Evolutionary conservation across 2,888 invertebrate genomes (phyloP), one percentile per base, ranked within the genome.

Genomic region (Itoplectis maculator): DNA sequence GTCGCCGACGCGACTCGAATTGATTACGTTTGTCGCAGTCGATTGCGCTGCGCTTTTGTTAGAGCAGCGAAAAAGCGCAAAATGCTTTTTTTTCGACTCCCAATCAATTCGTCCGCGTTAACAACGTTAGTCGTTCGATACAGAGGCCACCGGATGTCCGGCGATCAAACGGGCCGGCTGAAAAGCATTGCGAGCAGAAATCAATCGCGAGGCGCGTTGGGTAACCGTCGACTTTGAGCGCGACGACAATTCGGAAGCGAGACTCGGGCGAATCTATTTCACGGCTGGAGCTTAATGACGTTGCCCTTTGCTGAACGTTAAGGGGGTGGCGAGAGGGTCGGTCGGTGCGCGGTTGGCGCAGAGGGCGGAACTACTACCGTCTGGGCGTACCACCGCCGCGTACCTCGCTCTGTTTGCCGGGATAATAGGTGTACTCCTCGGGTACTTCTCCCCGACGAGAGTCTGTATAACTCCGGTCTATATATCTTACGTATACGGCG

Each of bases 341-440:
- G 18, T n/a, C n/a, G n/a, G n/a, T n/a, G 3, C n/a, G 40, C 51
- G 13, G 51, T 35, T 59, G 35, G 13, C 56, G 56, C 35, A 59
- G 13, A 35, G 5, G 8, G 56, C 15, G 56, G 7, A 59, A 59
- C n/a, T 59, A 59, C n/a, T 59, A 13, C 15, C 37, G 37, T 70
- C 70, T 23, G n/a, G n/a, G n/a, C n/a, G n/a, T n/a, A n/a, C n/a
- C n/a, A 18, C 6, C 23, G 15, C 35, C 72, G 47, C 61, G 15
- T 72, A 23, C n/a, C n/a, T n/a, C n/a, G n/a, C 47, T 45, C 45
- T 59, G 75, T 75, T 75, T 75, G 66, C 75, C 15, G 11, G 18
- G 42, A 75, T 56, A 66, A 59, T 56, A 63, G 23, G 63, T 74
- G 54, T 18, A 54, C 42, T 23, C 29, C 9, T 4, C 8, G 13